Evolutionary conservation across 2,113 vertebrate species (phyloP).

Genomic region (Gulo gulo): DNA sequence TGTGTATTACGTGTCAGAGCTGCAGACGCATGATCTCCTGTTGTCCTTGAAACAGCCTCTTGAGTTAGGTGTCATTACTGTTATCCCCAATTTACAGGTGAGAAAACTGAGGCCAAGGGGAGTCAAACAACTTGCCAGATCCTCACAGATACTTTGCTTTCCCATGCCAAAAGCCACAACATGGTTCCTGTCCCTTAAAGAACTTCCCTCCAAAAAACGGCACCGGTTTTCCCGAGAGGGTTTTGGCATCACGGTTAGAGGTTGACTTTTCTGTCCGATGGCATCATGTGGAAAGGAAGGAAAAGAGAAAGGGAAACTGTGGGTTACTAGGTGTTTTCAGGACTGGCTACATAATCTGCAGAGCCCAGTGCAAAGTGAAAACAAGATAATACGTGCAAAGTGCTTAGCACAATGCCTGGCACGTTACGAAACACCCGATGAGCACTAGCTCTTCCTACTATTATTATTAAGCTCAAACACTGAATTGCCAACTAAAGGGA

Average conservation of each 20-base stretch:
- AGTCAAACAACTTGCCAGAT: background rate
- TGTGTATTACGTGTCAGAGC: background rate
- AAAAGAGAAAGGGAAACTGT: background rate
- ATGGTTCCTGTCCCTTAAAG: background rate
- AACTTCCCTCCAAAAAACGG: background rate
- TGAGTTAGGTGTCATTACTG: background rate
- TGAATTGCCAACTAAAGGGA: background rate
- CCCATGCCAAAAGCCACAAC: background rate
- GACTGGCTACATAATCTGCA: background rate
- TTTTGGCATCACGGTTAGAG: background rate
- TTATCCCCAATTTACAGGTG: background rate
- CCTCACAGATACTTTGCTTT: background rate
- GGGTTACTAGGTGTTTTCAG: background rate
- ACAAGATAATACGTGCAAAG: background rate
- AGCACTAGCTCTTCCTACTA: background rate
- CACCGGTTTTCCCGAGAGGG: background rate
- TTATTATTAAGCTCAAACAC: background rate
- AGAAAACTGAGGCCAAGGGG: background rate
- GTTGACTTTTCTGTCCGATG: background rate
- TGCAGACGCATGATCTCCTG: background rate
- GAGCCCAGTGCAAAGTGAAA: background rate
- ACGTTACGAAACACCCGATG: background rate
- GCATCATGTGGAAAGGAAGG: background rate
- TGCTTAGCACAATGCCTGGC: background rate
- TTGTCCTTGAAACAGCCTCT: background rate